Base-by-base conservation (phyloP, 2,797 vertebrate species). In the Cyclopterus lumpus region DNA sequence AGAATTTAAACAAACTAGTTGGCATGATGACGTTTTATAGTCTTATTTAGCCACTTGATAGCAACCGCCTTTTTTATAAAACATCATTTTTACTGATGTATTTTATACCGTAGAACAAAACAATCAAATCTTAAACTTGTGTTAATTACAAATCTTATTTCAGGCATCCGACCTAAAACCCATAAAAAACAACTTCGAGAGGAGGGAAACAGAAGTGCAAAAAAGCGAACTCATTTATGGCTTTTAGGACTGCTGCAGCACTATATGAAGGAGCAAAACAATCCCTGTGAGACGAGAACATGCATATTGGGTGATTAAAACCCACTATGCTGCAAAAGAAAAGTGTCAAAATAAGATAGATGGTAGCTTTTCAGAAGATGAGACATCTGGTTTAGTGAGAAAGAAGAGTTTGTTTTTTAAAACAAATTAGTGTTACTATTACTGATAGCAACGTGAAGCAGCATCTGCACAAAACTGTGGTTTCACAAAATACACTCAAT, bases 331-430 rank as follows among this genome's bases (percentile, higher is more conserved):
- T 24, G 26, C 46, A 58, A 49, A 22, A 42, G 20, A 3, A 57
- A 57, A n/a, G 65, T 6, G 16, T 34, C 51, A 18, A 59, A 40
- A 70, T 58, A 55, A 48, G 22, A 57, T 8, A 4, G 9, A 51
- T 16, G 36, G 49, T 18, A 5, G 15, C 51, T 71, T 55, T 36
- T 38, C 28, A 42, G 22, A 30, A 42, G 48, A 67, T 44, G 16
- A 59, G 15, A 67, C n/a, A 60, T 59, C 38, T 71, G 34, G 3
- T 59, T 69, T 28, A 3, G 15, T 18, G 53, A 66, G 44, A 24
- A 22, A 42, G 24, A 44, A 44, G 7, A 22, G n/a, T 30, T 36
- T 59, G 30, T 46, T 67, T 26, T 34, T 63, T 51, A 28, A 48
- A 40, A 73, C 57, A 30, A 46, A 78, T 48, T 12, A 18, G 18